phyloP scores from a whole-genome alignment of 2,797 vertebrate genomes.

The Dromococcyx pavoninus region DNA sequence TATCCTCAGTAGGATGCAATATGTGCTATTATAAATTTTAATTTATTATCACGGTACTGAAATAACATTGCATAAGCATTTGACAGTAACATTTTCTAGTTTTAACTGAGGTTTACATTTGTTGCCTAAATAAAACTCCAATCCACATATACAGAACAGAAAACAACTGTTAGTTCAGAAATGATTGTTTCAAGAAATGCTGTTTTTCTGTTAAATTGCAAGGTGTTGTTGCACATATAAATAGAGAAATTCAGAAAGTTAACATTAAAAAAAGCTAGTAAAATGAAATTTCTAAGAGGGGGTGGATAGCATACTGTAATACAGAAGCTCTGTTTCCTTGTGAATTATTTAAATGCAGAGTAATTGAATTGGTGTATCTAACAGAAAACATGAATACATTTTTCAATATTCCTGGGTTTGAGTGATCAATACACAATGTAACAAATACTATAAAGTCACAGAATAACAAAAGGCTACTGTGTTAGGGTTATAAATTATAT shows the following conservation, averaged over 20 bases:
- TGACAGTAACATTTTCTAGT: neutral
- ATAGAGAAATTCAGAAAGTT: neutral
- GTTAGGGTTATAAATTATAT: neutral
- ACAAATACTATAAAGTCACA: neutral
- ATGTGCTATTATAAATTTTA: neutral
- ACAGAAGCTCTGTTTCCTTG: neutral
- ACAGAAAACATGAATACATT: neutral
- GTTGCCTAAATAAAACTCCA: neutral
- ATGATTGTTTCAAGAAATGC: neutral
- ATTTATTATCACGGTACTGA: neutral
- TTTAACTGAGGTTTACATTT: conserved; percentile 4
- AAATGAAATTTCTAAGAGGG: neutral
- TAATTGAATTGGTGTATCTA: neutral
- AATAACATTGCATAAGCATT: neutral
- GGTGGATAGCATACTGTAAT: neutral
- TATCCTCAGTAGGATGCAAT: neutral
- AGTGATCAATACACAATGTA: neutral
- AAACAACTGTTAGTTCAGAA: conserved; percentile 24
- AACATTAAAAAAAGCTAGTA: neutral
- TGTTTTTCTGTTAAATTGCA: neutral
- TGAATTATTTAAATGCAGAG: conserved; percentile 17
- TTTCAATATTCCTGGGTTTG: neutral
- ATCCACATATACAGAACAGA: neutral
- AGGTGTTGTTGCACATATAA: neutral
- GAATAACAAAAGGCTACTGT: neutral